A percentile compares a stretch with the other conserved stretches of the same genome.
Conservation (phyloP, 2,113 vertebrate species). For the Bucco capensis region DNA sequence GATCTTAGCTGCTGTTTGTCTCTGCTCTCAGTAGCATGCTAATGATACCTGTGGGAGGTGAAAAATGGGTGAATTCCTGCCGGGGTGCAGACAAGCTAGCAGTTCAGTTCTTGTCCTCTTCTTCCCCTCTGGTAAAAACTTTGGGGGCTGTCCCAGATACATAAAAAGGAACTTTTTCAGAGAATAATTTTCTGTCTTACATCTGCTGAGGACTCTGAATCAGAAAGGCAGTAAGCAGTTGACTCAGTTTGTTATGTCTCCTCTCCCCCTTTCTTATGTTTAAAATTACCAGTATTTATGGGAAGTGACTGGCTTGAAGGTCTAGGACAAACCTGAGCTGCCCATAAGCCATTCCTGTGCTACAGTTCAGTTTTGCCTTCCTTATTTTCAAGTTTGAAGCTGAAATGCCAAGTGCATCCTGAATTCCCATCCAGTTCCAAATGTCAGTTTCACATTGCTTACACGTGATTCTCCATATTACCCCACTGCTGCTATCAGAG, state of each 20-base stretch:
- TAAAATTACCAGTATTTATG: conserved; percentile 43
- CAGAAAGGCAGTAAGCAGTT: conserved; percentile 52
- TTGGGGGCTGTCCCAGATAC: conserved; percentile 50
- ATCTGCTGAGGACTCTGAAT: conserved; percentile 52
- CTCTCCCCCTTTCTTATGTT: conserved; percentile 35
- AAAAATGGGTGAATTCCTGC: conserved; percentile 62
- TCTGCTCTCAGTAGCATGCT: conserved; percentile 53
- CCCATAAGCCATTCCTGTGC: neutral
- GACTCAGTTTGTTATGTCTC: conserved; percentile 54
- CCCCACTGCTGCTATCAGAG: neutral
- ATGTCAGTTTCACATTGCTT: neutral
- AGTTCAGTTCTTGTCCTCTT: conserved; percentile 53
- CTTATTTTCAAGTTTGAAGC: conserved; percentile 1
- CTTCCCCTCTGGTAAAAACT: conserved; percentile 49
- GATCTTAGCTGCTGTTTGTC: conserved; percentile 30
- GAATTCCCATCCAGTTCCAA: neutral
- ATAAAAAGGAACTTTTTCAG: conserved; percentile 49
- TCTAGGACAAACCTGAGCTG: conserved; percentile 21
- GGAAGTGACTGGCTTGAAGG: conserved; percentile 43
- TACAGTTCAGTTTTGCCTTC: neutral
- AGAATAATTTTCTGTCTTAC: conserved; percentile 41
- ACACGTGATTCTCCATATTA: neutral
- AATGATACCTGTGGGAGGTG: conserved; percentile 65
- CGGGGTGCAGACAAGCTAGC: conserved; percentile 24
- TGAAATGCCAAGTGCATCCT: neutral